Evolutionary conservation across 2,797 vertebrate genomes (phyloP), one percentile per base, ranked within the genome.

Genomic region (Pseudomugil tenellus): DNA sequence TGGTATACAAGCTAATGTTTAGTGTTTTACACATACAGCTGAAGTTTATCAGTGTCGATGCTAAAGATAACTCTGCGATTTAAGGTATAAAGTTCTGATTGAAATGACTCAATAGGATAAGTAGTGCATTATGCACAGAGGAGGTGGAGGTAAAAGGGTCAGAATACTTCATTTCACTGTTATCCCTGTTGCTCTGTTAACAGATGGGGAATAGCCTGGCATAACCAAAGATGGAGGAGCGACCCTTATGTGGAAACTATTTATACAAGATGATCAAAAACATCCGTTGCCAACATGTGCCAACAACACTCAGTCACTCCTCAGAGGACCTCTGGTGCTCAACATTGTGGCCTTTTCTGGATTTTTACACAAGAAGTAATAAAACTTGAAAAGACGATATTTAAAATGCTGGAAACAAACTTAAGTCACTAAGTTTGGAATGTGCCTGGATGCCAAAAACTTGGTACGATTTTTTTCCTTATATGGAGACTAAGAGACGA

Each of bases 171-270:
- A 71, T 90, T 84, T 91, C 35, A 90, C 55, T 74, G 56, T 58
- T 86, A 61, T 90, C 69, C 76, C 70, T 90, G 81, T 92, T 85
- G 77, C 87, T 89, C 69, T 93, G 74, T 93, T 87, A 83, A 94
- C 93, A 95, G 94, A 95, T 95, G 94, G 94, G 94, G 72, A 95
- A 95, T 84, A 95, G 48, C 88, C 91, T 95, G 79, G 94, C 92
- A 89, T 95, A 93, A 92, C 62, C 51, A 81, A 84, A 88, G 79
- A 86, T 64, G 87, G 84, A 85, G 55, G 84, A 88, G 52, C 53
- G n/a, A 63, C 78, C 69, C 80, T 86, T 83, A 68, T 64, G 54
- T 80, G 84, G 75, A 83, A 76, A 81, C 79, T 87, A 67, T 87
- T 84, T 79, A 89, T 88, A 67, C 85, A 81, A 81, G 83, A 88